Percentiles rank a stretch among this genome's conserved stretches.
These are phyloP conservation scores for Drosophila arizonae DNA, from an alignment of 1,140 invertebrate genomes.

Conservation along the genomic window DNA sequence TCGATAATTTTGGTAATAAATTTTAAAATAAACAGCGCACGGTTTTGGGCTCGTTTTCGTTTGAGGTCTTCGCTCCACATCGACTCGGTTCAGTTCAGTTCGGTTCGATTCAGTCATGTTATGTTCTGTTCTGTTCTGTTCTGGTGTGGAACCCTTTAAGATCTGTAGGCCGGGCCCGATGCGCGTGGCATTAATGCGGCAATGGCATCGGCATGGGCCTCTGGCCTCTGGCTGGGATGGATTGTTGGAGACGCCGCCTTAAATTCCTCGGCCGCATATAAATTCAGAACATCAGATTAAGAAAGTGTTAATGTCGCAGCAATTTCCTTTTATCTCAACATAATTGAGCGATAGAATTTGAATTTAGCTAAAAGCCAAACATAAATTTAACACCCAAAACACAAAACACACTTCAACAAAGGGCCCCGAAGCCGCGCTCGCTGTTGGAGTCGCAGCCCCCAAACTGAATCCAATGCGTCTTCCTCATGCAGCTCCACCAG, in stretches of 20 bases:
- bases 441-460: neutral
- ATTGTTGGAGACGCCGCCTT: slow-evolving; percentile 66
- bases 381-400: slow-evolving; percentile 82
- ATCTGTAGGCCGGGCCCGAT: slow-evolving; percentile 12
- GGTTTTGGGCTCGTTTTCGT: slow-evolving; percentile 27
- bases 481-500: slow-evolving; percentile 26
- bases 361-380: slow-evolving; percentile 82
- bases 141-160: slow-evolving; percentile 37
- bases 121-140: neutral
- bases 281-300: slow-evolving; percentile 82
- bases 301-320: slow-evolving; percentile 81
- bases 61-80: slow-evolving; percentile 15
- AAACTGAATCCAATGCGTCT: slow-evolving; percentile 20
- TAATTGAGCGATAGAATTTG: slow-evolving; percentile 82
- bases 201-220: neutral
- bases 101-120: neutral
- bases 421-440: slow-evolving; percentile 3
- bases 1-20: slow-evolving; percentile 83
- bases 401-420: slow-evolving; percentile 53
- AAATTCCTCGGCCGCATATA: slow-evolving; percentile 79
- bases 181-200: slow-evolving; percentile 72
- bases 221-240: slow-evolving; percentile 1
- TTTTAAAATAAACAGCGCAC: slow-evolving; percentile 79
- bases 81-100: neutral
- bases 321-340: slow-evolving; percentile 82